A percentile compares a stretch with the other conserved stretches of the same genome.
phyloP scores from a whole-genome alignment of 2,113 vertebrate genomes.

The Ploceus nigricollis region DNA sequence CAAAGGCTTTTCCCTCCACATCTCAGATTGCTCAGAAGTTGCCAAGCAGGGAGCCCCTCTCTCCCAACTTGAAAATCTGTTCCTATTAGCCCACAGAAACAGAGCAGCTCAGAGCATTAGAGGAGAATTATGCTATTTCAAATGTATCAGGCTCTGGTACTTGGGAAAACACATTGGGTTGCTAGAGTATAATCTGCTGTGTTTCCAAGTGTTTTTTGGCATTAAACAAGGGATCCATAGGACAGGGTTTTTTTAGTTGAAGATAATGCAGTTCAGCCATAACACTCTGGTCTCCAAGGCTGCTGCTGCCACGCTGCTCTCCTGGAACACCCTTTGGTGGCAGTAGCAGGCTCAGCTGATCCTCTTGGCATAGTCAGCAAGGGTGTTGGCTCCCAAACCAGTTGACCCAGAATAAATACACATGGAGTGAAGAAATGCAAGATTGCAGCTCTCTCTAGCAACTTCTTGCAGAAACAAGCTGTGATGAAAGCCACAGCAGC shows the following conservation, averaged over 20 bases:
- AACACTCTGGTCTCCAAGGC: neutral
- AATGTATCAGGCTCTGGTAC: neutral
- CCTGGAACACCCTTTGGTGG: neutral
- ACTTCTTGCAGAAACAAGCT: neutral
- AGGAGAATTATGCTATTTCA: neutral
- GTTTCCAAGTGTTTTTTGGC: neutral
- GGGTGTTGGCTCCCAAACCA: neutral
- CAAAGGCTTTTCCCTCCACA: neutral
- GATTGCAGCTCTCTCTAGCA: neutral
- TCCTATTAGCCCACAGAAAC: neutral
- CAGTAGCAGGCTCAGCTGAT: neutral
- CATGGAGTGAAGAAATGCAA: neutral
- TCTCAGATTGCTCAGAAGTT: neutral
- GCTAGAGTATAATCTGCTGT: neutral
- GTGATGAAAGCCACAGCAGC: neutral
- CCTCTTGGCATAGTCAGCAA: neutral
- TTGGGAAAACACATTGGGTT: neutral
- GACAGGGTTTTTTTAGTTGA: neutral
- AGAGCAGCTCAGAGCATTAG: neutral
- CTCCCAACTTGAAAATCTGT: neutral
- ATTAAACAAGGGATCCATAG: neutral
- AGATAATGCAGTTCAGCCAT: neutral
- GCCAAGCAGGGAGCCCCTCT: neutral
- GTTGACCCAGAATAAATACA: neutral
- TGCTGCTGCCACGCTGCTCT: neutral